phyloP scores from a whole-genome alignment of 2,888 invertebrate genomes.

The Orchestes rusci region DNA sequence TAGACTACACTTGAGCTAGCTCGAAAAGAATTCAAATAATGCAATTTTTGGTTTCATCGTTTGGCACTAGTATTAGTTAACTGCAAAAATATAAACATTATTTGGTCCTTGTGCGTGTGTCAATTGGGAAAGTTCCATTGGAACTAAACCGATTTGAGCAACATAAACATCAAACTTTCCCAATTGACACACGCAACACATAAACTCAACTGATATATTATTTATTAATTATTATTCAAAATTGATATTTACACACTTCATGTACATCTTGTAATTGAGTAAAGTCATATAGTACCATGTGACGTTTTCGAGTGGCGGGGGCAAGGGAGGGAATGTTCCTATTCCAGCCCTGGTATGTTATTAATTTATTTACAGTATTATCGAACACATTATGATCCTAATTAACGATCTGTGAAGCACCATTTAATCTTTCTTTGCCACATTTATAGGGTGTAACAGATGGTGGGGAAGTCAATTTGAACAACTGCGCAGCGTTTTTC shows the following conservation, averaged over 20 bases:
- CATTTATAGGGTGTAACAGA: too few species aligned
- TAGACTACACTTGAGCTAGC: slow-evolving; percentile 14
- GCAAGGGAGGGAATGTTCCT: too few species aligned
- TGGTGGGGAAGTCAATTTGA: too few species aligned
- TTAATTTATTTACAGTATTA: slow-evolving; percentile 10
- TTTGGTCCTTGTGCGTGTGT: slow-evolving; percentile 13
- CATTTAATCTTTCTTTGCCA: slow-evolving; percentile 21
- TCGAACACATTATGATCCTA: slow-evolving; percentile 22
- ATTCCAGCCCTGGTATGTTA: neutral
- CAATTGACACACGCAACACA: too few species aligned
- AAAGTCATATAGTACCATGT: slow-evolving; percentile 4
- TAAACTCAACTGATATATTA: too few species aligned
- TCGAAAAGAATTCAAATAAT: too few species aligned
- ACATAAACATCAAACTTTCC: too few species aligned
- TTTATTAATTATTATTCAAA: neutral
- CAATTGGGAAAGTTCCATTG: slow-evolving; percentile 1
- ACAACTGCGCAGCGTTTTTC: too few species aligned
- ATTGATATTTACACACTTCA: slow-evolving; percentile 1
- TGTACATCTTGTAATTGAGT: slow-evolving; percentile 8
- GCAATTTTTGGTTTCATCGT: slow-evolving; percentile 1
- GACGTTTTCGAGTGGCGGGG: slow-evolving; percentile 12
- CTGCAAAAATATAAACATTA: slow-evolving; percentile 12
- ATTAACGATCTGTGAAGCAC: slow-evolving; percentile 17
- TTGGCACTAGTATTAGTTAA: too few species aligned
- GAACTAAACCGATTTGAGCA: neutral